phyloP scores from a whole-genome alignment of 2,113 vertebrate genomes.

The Oxyruncus cristatus region DNA sequence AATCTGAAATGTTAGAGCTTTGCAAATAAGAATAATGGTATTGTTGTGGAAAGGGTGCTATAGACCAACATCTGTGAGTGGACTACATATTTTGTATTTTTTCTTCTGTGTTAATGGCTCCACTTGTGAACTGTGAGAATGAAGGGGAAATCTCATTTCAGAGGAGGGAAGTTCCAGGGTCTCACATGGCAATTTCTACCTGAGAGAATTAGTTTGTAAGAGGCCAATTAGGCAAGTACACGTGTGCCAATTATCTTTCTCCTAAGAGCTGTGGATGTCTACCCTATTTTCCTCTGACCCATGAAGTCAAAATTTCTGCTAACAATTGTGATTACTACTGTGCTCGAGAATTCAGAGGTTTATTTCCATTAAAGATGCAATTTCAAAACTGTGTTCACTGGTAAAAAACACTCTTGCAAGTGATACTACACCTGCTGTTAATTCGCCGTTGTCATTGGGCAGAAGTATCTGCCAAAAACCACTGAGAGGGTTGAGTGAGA shows the following conservation, averaged over 20 bases:
- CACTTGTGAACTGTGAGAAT: not conserved
- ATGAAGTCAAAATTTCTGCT: not conserved
- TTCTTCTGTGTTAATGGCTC: not conserved
- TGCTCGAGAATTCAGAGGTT: not conserved
- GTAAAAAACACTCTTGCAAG: not conserved
- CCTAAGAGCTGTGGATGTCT: not conserved
- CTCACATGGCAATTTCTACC: not conserved
- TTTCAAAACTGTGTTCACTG: not conserved
- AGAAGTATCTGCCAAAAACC: not conserved
- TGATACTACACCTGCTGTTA: not conserved
- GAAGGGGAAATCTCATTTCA: not conserved
- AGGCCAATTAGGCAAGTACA: not conserved
- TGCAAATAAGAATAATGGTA: fast-evolving
- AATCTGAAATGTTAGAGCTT: not conserved
- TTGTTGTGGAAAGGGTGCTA: not conserved
- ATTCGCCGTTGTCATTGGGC: not conserved
- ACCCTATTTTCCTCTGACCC: not conserved
- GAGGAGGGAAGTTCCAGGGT: not conserved
- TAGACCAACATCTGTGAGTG: not conserved
- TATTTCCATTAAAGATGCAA: not conserved
- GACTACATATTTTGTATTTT: not conserved
- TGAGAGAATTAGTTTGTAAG: not conserved
- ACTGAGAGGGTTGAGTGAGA: not conserved
- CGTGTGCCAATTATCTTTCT: not conserved
- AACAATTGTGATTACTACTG: not conserved